These are phyloP conservation scores for Cecidostiba fungosa DNA, from an alignment of 2,888 invertebrate species.

Conservation along the genomic window DNA sequence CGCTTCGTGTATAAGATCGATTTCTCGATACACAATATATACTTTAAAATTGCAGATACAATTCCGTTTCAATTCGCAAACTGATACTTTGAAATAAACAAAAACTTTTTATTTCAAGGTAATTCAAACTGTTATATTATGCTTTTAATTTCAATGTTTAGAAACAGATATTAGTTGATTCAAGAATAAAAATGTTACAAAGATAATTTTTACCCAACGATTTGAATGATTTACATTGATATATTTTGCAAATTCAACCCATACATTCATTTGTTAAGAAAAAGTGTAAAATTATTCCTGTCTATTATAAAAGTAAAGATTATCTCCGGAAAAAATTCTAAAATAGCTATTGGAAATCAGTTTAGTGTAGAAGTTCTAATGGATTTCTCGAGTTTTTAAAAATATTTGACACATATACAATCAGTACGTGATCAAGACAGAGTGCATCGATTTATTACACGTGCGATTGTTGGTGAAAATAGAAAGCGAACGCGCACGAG, in stretches of 20 bases:
- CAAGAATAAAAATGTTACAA: too few relatives aligned
- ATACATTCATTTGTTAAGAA: too few relatives aligned
- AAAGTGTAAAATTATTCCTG: too few relatives aligned
- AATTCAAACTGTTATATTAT: neutral
- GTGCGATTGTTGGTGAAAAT: neutral
- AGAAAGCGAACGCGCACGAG: neutral
- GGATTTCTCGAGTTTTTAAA: too few relatives aligned
- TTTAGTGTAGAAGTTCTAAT: too few relatives aligned
- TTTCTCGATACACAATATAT: neutral
- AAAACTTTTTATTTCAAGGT: neutral
- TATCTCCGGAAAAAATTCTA: neutral
- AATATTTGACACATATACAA: too few relatives aligned
- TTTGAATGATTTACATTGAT: too few relatives aligned
- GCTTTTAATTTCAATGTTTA: too few relatives aligned
- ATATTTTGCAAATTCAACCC: too few relatives aligned
- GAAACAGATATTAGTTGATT: too few relatives aligned
- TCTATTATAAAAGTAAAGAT: neutral
- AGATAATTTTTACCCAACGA: too few relatives aligned
- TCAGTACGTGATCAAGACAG: neutral
- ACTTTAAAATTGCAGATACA: slow-evolving; percentile 36
- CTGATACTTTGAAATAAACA: neutral
- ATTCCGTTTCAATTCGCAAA: slow-evolving; percentile 21
- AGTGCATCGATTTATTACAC: neutral
- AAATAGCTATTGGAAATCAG: too few relatives aligned
- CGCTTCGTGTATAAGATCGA: slow-evolving; percentile 18